Conservation (phyloP, 30 jellyfish, hydroid and myxozoan species). For the Pseudorhiza aurosa region DNA sequence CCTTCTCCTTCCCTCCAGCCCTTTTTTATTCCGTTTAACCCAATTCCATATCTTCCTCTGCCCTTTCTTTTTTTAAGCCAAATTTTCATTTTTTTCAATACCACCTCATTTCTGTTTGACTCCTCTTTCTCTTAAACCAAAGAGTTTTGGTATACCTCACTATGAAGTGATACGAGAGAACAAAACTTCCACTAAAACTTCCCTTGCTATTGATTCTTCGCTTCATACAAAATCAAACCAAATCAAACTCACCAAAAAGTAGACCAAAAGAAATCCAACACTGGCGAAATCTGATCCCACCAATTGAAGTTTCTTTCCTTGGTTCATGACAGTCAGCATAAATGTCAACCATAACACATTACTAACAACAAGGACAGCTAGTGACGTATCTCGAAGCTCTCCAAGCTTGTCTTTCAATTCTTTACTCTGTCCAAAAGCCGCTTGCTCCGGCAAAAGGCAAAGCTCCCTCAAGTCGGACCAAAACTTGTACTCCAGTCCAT, state of each 20-base stretch:
- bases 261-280: slow-evolving; percentile 83
- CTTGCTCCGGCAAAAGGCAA: slow-evolving; percentile 95
- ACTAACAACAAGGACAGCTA: slow-evolving; percentile 77
- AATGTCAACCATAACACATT: slow-evolving; percentile 92
- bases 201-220: background rate
- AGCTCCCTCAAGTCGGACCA: slow-evolving; percentile 77
- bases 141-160: too few species aligned
- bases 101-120: background rate
- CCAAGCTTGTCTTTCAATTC: slow-evolving; percentile 87
- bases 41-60: background rate
- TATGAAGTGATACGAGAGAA: background rate
- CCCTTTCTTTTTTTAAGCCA: background rate
- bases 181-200: background rate
- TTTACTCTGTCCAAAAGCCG: slow-evolving; percentile 87
- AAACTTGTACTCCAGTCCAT: slow-evolving; percentile 71
- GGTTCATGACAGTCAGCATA: slow-evolving; percentile 91
- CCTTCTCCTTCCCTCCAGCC: background rate
- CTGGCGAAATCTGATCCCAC: slow-evolving; percentile 90
- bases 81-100: background rate
- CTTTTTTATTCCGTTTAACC: background rate
- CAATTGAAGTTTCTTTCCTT: slow-evolving; percentile 69
- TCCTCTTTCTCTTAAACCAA: background rate
- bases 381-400: slow-evolving; percentile 86
- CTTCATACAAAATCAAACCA: slow-evolving; percentile 16
- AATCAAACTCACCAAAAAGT: slow-evolving; percentile 65